A percentile compares a stretch with the other conserved stretches of the same genome.
These are phyloP conservation scores for Pseudomyrmex cubaensis DNA, from an alignment of 1,140 invertebrate genomes.

Conservation along the genomic window DNA sequence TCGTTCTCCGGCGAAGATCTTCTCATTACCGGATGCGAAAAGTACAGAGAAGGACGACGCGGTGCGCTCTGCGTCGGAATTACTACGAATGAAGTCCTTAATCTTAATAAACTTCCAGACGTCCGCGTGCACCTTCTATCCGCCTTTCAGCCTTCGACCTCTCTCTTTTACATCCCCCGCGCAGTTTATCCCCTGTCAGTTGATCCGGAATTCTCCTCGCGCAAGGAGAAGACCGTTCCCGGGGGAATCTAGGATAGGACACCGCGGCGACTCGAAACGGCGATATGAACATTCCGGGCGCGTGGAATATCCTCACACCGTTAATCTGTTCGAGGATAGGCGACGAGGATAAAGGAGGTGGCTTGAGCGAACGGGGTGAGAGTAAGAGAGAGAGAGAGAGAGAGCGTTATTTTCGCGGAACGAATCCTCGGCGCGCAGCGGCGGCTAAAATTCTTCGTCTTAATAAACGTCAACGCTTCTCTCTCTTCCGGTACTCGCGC, in stretches of 20 bases:
- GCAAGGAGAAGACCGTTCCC: no score
- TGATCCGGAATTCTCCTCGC: slow-evolving; percentile 65
- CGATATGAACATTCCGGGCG: slow-evolving; percentile 50
- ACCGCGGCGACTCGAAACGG: slow-evolving; percentile 58
- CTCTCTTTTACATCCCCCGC: slow-evolving; percentile 21
- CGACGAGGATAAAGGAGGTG: slow-evolving; percentile 40
- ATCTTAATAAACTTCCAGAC: slow-evolving; percentile 82
- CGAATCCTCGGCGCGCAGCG: slow-evolving; percentile 13
- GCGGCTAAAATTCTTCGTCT: slow-evolving; percentile 48
- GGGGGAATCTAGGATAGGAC: slow-evolving; percentile 8
- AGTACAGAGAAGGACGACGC: slow-evolving; percentile 50
- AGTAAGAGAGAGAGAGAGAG: not conserved
- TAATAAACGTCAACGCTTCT: slow-evolving; percentile 57
- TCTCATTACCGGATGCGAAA: slow-evolving; percentile 54
- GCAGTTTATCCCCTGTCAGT: slow-evolving; percentile 70
- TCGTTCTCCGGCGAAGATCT: not conserved
- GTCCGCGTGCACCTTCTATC: slow-evolving; percentile 57
- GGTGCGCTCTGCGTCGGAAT: slow-evolving; percentile 67
- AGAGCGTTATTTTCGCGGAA: slow-evolving; percentile 41
- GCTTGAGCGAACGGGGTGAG: not conserved
- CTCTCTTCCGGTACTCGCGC: not conserved
- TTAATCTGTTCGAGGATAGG: slow-evolving; percentile 44
- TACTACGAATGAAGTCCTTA: slow-evolving; percentile 82
- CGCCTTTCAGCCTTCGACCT: slow-evolving; percentile 42
- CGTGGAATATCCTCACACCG: slow-evolving; percentile 64